Base-by-base conservation (phyloP, 2,888 invertebrate species). In the Sphinx pinastri region DNA sequence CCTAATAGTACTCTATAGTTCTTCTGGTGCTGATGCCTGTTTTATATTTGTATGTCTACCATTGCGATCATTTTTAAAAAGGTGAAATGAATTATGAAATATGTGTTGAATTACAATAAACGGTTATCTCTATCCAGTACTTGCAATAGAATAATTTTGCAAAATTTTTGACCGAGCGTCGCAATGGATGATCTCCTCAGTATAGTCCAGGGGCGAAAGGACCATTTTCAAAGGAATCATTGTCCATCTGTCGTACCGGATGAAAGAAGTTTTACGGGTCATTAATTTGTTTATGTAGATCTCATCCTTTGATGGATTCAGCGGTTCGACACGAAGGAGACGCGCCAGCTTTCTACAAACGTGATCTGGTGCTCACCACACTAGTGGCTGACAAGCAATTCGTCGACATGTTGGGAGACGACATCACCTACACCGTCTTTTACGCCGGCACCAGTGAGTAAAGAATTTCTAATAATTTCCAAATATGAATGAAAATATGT, bases 291-390 rank as follows among this genome's bases (percentile, higher is more conserved):
- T 71, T 69, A 75, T 72, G 47, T 71, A 94, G 94, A 81, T 95
- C 95, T 13, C 97, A 97, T 84, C 96, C 96, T 0, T 87, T 97
- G 71, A 96, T 97, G 96, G 96, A 97, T 81, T 95, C 95, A 13
- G 95, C 96, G 0, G 96, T 97, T 11, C 92, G 95, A 0, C 95
- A 95, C 75, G 95, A 95, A 73, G 94, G 95, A 59, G 95, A 95
- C 71, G 90, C 95, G 19, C 96, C 96, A 0, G 95, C 95, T 0
- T 95, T 95, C 82, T 95, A 95, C 88, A 95, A 95, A 77, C 87
- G 95, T 49, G 95, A 96, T 82, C 85, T 95, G 71, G 94, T 95
- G 14, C 94, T 96, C 68, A 95, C 95, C 1, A 95, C 95, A 19
- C 85, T 96, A 45, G 95, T 95, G 19, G 96, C 95, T 6, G 96